Conservation (phyloP, 2,888 invertebrate genomes). For the Dicyrtomina minuta region DNA sequence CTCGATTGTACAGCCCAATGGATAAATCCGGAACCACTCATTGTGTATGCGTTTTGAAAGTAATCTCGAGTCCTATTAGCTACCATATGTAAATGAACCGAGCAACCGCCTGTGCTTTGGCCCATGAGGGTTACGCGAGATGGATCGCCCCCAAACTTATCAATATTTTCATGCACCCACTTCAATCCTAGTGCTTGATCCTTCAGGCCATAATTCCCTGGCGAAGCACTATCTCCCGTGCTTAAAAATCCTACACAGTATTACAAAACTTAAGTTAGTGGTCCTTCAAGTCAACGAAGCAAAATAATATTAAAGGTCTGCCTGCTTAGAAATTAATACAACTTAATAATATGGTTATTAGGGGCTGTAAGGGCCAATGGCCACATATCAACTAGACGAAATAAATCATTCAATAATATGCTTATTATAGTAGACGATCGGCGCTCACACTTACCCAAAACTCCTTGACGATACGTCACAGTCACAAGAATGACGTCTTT, state of each 20-base stretch:
- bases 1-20: slow-evolving; percentile 39
- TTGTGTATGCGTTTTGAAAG: slow-evolving; percentile 35
- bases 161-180: slow-evolving; percentile 34
- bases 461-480: slow-evolving; percentile 42
- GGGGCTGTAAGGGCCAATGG: too few relatives aligned
- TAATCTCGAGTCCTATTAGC: slow-evolving; percentile 9
- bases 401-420: too few relatives aligned
- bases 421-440: not conserved
- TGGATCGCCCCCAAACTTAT: slow-evolving; percentile 27
- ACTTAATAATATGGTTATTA: not conserved
- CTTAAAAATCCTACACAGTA: slow-evolving; percentile 37
- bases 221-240: slow-evolving; percentile 38
- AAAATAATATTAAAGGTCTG: not conserved
- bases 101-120: slow-evolving; percentile 24
- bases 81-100: slow-evolving; percentile 34
- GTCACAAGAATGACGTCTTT: slow-evolving; percentile 45
- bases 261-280: not conserved
- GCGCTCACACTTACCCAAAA: slow-evolving; percentile 39
- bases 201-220: slow-evolving; percentile 37
- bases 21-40: slow-evolving; percentile 43
- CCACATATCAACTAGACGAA: too few relatives aligned
- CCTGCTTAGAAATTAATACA: not conserved
- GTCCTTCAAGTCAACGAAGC: not conserved
- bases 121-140: slow-evolving; percentile 31
- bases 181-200: slow-evolving; percentile 31